Conservation (phyloP, 2,888 invertebrate genomes). For the Chrysodeixis includens region DNA sequence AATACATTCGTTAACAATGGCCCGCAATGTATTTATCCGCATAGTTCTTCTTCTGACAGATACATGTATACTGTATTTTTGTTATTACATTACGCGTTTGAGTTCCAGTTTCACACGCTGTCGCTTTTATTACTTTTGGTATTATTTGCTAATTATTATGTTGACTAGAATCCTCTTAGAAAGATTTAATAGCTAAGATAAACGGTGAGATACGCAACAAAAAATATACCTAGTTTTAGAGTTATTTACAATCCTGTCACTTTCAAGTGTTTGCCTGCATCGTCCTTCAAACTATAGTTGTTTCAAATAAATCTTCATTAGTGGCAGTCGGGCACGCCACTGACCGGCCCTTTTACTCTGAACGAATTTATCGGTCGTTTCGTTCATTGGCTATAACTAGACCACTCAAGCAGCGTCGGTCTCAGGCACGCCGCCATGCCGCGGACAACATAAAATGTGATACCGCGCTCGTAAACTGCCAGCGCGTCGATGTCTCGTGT, state of each 20-base stretch:
- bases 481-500: background rate
- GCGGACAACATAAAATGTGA: constrained; percentile 52
- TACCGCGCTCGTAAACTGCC: constrained; percentile 40
- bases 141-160: constrained; percentile 19
- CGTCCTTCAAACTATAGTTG: constrained; percentile 41
- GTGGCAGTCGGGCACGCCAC: constrained; percentile 59
- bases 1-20: constrained; percentile 45
- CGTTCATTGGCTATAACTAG: constrained; percentile 66
- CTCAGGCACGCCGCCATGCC: constrained; percentile 43
- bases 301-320: constrained; percentile 78
- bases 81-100: constrained; percentile 26
- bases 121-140: constrained; percentile 28
- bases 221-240: background rate
- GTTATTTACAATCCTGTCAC: background rate
- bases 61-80: constrained; percentile 38
- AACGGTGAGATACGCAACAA: background rate
- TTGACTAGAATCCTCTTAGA: background rate
- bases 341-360: constrained; percentile 67
- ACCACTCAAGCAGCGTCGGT: constrained; percentile 56
- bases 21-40: constrained; percentile 21
- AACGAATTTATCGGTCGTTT: constrained; percentile 63
- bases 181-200: background rate
- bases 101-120: constrained; percentile 43
- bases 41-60: constrained; percentile 25
- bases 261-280: constrained; percentile 26